Base-by-base conservation (phyloP, 2,113 vertebrate species). In the Periophthalmodon schlosseri region DNA sequence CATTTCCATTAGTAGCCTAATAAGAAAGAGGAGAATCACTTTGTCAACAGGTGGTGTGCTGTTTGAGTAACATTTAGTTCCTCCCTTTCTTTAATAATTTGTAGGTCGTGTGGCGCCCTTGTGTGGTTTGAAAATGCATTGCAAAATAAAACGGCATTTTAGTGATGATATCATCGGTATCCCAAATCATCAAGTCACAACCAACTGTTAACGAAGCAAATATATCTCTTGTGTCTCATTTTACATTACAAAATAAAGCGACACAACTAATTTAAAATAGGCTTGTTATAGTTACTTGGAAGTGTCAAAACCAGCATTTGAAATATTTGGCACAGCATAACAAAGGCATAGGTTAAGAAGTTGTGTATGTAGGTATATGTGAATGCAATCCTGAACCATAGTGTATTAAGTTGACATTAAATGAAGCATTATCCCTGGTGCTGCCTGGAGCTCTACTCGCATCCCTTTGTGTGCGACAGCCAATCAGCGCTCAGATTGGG, bases 401-500 rank as follows among this genome's bases (percentile, higher is more conserved):
- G 20, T 65, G n/a, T 39, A n/a, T n/a, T 82, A 57, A 67, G 68
- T 8, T 14, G 68, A 15, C 49, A 0, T 0, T 20, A 81, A 89
- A 86, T 1, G 73, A 77, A 57, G 12, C 82, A 67, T 3, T 2
- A 18, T 20, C 24, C 67, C 23, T 12, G 68, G 68, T 18, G 78
- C 82, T 71, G 33, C 76, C 61, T 64, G 16, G 61, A 39, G 74
- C 80, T 63, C 54, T 36, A 68, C 85, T 90, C 86, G 77, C 91
- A 90, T 91, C 90, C 84, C 81, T 89, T 88, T 89, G 84, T 92
- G 88, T 63, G 54, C 16, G 1, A 13, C 2, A 77, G 77, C 91
- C 91, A 91, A 92, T 92, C 82, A 78, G 77, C 57, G 77, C 69
- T 44, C 71, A 64, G 83, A 21, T 47, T 14, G 14, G 14, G 50